These are phyloP conservation scores for Microtus obscurus DNA, from an alignment of 2,797 vertebrate species.

Conservation along the genomic window DNA sequence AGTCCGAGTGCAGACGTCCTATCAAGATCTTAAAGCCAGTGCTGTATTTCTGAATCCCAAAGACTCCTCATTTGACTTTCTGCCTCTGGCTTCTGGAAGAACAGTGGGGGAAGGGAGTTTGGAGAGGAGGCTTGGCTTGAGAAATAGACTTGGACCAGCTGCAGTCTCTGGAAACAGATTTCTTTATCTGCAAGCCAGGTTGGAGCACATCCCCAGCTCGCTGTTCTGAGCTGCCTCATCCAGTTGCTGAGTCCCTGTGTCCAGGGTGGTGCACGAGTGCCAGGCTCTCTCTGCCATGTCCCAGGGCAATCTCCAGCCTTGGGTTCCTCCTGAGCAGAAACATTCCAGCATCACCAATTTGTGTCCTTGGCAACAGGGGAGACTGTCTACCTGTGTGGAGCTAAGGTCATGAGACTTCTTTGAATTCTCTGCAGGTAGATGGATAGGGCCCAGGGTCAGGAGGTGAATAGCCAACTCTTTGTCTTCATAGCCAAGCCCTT, in stretches of 20 bases:
- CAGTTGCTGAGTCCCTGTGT: slow-evolving; percentile 79
- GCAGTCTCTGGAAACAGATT: slow-evolving; percentile 86
- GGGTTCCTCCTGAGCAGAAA: slow-evolving; percentile 80
- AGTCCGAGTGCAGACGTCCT: background rate
- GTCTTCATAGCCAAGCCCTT: slow-evolving; percentile 87
- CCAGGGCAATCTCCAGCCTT: slow-evolving; percentile 73
- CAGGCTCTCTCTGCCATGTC: slow-evolving; percentile 66
- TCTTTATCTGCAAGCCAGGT: slow-evolving; percentile 89
- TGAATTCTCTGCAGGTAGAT: slow-evolving; percentile 85
- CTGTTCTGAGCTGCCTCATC: slow-evolving; percentile 78
- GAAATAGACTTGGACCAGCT: slow-evolving; percentile 83
- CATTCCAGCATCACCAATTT: slow-evolving; percentile 76
- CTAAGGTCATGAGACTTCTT: slow-evolving; percentile 83
- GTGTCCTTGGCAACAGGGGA: slow-evolving; percentile 84
- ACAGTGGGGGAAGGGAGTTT: slow-evolving; percentile 4
- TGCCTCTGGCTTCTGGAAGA: slow-evolving; percentile 69
- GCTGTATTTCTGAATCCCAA: background rate
- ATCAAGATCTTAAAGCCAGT: slow-evolving; percentile 36
- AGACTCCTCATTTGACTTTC: slow-evolving; percentile 44
- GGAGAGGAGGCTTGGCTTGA: slow-evolving; percentile 83
- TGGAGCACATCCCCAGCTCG: slow-evolving; percentile 85
- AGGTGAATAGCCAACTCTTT: slow-evolving; percentile 88
- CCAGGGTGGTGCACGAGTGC: slow-evolving; percentile 75
- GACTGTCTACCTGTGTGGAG: slow-evolving; percentile 83
- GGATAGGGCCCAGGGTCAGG: slow-evolving; percentile 85